Conservation (phyloP, 2,797 vertebrate species). For the Mionectes olivaceus region DNA sequence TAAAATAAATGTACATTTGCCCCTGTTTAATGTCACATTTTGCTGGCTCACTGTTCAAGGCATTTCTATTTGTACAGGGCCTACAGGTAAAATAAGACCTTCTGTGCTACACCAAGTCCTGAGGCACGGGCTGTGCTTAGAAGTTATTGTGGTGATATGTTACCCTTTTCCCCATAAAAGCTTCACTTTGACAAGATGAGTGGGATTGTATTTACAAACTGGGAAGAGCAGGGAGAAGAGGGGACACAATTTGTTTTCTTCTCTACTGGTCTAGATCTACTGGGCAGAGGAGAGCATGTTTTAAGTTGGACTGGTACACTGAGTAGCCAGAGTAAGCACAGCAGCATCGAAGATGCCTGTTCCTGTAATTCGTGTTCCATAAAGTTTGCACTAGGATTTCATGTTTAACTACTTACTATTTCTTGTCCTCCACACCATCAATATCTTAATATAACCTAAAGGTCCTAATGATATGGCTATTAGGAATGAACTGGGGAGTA, state of each 20-base stretch:
- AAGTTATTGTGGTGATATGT: slow-evolving; percentile 13
- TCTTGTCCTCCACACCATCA: neutral
- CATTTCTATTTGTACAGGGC: neutral
- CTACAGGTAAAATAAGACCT: slow-evolving; percentile 31
- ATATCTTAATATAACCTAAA: neutral
- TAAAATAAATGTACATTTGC: neutral
- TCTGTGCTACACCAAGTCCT: neutral
- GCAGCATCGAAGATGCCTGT: neutral
- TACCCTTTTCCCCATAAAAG: slow-evolving; percentile 28
- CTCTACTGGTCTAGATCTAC: slow-evolving; percentile 4
- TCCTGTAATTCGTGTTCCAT: slow-evolving; percentile 2
- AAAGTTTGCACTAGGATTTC: neutral
- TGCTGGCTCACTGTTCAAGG: neutral
- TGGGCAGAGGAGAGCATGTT: slow-evolving; percentile 1
- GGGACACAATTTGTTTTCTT: neutral
- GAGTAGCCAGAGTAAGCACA: neutral
- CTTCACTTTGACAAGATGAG: slow-evolving; percentile 26
- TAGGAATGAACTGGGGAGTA: neutral
- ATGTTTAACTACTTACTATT: neutral
- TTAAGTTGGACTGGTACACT: slow-evolving; percentile 1
- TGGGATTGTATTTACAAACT: neutral
- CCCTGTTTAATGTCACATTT: slow-evolving; percentile 16
- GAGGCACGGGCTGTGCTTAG: neutral
- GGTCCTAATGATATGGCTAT: neutral
- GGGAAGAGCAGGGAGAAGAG: neutral